Base-by-base conservation (phyloP, 2,888 invertebrate genomes). In the Limnephilus auricula region DNA sequence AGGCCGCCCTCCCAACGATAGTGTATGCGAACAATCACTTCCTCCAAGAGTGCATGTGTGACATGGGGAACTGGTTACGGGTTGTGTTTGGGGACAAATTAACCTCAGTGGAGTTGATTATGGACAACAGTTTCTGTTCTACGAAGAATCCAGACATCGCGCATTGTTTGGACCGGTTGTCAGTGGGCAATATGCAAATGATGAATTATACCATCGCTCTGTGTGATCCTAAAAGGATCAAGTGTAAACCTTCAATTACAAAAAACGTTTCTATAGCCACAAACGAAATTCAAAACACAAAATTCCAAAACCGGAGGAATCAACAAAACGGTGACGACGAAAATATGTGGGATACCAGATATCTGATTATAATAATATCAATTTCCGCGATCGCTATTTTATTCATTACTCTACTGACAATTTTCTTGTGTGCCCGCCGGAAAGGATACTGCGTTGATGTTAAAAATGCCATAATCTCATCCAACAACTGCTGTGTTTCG, bases 81-180 rank as follows among this genome's bases (percentile, higher is more conserved):
- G 95, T 95, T 89, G 94, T 96, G 31, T 94, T 96, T 13, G 95
- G 95, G n/a, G 93, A 94, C 18, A 95, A 95, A 31, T 95, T 95
- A 91, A 95, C 95, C 34, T 94, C 95, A 32, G 96, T 96, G 34
- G 94, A 95, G 89, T 94, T 94, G 93, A 94, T 95, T 90, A 94
- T 96, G 93, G 95, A 95, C 90, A 96, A 97, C 89, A 97, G 97
- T 94, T 97, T 95, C 93, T 98, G 98, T 94, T 95, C 96, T 0
- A 96, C 97, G 0, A 96, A 95, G 89, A 94, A 96, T 91, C 95
- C 96, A 91, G 94, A 96, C 82, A 94, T 97, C 32, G 96, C 97
- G 5, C 95, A 95, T 80, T 98, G 98, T 94, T 97, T 97, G 94
- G 96, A 97, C 92, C 95, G 97, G 13, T 95, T 97, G 12, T 96